Conservation (phyloP, 1,140 invertebrate genomes). For the Ylistrum balloti region DNA sequence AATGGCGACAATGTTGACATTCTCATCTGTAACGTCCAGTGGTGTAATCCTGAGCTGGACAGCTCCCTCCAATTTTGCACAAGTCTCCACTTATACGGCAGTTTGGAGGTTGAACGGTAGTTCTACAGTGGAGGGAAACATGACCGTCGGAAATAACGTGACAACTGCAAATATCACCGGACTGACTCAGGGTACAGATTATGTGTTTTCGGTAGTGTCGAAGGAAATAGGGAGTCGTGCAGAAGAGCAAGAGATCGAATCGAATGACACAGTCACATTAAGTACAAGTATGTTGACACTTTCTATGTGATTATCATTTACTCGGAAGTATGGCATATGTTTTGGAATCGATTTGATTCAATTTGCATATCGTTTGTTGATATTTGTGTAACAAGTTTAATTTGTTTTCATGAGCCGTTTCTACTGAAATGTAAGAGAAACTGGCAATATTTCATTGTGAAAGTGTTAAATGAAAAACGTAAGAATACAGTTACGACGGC, state of each 20-base stretch:
- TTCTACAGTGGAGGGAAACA: background rate
- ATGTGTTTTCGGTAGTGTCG: background rate
- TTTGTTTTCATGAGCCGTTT: too few species aligned
- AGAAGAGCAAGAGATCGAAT: background rate
- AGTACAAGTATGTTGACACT: background rate
- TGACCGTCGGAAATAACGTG: background rate
- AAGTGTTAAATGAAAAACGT: too few species aligned
- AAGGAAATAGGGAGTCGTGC: background rate
- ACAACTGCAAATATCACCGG: background rate
- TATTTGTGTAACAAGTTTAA: too few species aligned
- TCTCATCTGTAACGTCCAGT: background rate
- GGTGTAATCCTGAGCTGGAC: background rate
- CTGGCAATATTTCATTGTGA: too few species aligned
- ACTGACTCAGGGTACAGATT: background rate
- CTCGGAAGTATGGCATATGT: too few species aligned
- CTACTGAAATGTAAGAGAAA: too few species aligned
- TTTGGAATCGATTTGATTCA: too few species aligned
- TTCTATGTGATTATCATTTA: too few species aligned
- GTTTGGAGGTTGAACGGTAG: background rate
- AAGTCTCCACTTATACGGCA: background rate
- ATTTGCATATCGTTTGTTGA: too few species aligned
- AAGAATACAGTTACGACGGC: too few species aligned
- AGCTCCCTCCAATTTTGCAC: background rate
- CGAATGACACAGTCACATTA: background rate
- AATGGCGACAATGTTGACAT: background rate